Evolutionary conservation across 2,113 vertebrate genomes (phyloP).

Genomic region (Ramphastos sulfuratus): DNA sequence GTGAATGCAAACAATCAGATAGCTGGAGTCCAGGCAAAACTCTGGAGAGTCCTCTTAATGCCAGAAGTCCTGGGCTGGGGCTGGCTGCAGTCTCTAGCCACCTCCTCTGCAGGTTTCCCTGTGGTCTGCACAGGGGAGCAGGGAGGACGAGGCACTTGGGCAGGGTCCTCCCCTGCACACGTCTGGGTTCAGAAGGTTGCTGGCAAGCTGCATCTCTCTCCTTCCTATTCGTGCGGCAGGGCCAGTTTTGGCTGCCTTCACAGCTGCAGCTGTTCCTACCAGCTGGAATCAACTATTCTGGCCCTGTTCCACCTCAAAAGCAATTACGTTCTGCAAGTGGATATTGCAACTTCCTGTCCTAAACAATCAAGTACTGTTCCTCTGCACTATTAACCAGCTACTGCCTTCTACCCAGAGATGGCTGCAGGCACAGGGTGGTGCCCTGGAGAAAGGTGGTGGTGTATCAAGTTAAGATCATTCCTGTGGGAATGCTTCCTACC

Average conservation of each 20-base stretch:
- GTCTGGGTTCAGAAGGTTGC: slow-evolving; percentile 65
- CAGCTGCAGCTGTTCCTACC: slow-evolving; percentile 66
- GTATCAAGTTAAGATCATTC: not conserved
- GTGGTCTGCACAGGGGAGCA: accelerated
- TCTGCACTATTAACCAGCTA: slow-evolving; percentile 54
- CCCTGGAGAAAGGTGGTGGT: slow-evolving; percentile 5
- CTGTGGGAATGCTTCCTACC: not conserved
- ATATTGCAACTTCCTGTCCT: slow-evolving; percentile 71
- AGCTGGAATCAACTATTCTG: slow-evolving; percentile 68
- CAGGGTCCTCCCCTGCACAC: slow-evolving; percentile 22
- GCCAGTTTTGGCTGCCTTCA: slow-evolving; percentile 1
- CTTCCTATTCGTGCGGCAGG: slow-evolving; percentile 1
- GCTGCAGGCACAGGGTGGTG: not conserved
- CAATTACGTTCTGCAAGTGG: slow-evolving; percentile 70
- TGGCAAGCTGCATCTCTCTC: not conserved
- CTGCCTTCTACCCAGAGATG: slow-evolving; percentile 19
- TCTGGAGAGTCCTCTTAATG: not conserved
- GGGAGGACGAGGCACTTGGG: not conserved
- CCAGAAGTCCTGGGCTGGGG: not conserved
- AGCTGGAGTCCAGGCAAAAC: not conserved
- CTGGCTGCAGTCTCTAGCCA: not conserved
- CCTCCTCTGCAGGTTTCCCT: not conserved
- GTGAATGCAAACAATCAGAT: not conserved
- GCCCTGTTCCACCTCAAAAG: slow-evolving; percentile 48
- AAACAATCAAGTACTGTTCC: slow-evolving; percentile 66